Base-by-base conservation (phyloP, 2,113 vertebrate genomes). In the Jaculus jaculus region DNA sequence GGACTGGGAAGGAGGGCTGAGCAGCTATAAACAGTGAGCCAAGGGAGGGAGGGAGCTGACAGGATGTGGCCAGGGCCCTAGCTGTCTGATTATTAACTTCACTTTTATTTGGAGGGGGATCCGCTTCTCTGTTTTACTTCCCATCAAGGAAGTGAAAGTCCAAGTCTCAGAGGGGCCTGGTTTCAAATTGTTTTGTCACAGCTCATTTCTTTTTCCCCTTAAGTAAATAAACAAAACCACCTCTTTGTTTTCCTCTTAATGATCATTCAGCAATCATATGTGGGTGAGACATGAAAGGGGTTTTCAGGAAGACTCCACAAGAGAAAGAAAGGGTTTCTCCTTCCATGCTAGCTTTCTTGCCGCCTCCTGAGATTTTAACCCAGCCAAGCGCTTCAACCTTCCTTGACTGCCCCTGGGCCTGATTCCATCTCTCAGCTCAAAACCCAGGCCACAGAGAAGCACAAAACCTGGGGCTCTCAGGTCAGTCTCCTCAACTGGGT, bases 51-150 rank as follows among this genome's bases (percentile, higher is more conserved):
- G 96, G 90, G 90, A 87, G 92, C 95, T 93, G 94, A 97, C 98
- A 98, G 98, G 98, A 98, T 98, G 98, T 98, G 98, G 98, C 97
- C 94, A 85, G 95, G 97, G 92, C 97, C 97, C 73, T 95, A 96
- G 97, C 92, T 93, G 60, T 98, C 97, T 98, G 97, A 94, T 97
- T 98, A 98, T 97, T 98, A 98, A 98, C 98, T 97, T 98, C 98
- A 97, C 97, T 98, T 98, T 98, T 98, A 98, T 98, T 98, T 98
- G 97, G 97, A 97, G 96, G 98, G 97, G 97, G 97, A 97, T 98
- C 98, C 96, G 96, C 98, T 98, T 98, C 98, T 98, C 97, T 98
- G 96, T 98, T 98, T 97, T 97, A 94, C 96, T 98, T 98, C 96
- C 97, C 92, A 97, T 98, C 97, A 97, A 98, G 97, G 98, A 98